These are phyloP conservation scores for Eupelmus urozonus DNA, from an alignment of 2,888 invertebrate genomes.

Conservation along the genomic window DNA sequence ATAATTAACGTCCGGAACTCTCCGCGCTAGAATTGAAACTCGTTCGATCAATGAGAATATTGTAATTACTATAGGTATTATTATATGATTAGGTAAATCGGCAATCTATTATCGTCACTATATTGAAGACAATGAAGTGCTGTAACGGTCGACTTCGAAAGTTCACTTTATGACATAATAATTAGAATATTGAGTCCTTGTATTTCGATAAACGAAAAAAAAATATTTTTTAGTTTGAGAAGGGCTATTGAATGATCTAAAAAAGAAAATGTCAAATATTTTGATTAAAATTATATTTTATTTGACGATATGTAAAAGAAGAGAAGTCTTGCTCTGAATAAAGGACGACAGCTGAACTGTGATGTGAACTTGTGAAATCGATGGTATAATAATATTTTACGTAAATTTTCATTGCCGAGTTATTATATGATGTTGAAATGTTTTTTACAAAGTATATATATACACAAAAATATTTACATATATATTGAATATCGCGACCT, in stretches of 20 bases:
- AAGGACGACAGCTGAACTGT: slow-evolving; percentile 1
- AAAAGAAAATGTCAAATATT: background rate
- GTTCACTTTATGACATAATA: slow-evolving; percentile 11
- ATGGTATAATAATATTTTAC: slow-evolving; percentile 31
- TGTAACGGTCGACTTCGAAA: slow-evolving; percentile 10
- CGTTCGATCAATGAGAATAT: slow-evolving; percentile 74
- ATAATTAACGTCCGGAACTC: slow-evolving; percentile 71
- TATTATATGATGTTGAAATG: slow-evolving; percentile 46
- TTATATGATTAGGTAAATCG: slow-evolving; percentile 53
- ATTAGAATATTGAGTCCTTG: background rate
- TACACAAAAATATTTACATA: slow-evolving; percentile 28
- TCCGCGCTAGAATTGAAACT: slow-evolving; percentile 75
- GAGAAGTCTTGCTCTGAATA: background rate
- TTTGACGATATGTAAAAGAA: no score
- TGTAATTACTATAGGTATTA: slow-evolving; percentile 36
- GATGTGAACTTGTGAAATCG: slow-evolving; percentile 39
- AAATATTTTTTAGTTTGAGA: slow-evolving; percentile 4
- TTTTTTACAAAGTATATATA: slow-evolving; percentile 45
- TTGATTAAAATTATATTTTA: slow-evolving; percentile 11
- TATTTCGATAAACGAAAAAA: background rate
- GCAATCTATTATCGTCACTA: slow-evolving; percentile 48
- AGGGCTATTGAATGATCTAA: background rate
- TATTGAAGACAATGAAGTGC: background rate
- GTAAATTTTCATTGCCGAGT: slow-evolving; percentile 37
- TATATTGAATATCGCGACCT: slow-evolving; percentile 15